Evolutionary conservation across 1,140 invertebrate species (phyloP), one percentile per base, ranked within the genome.

Genomic region (Gryon sp.): DNA sequence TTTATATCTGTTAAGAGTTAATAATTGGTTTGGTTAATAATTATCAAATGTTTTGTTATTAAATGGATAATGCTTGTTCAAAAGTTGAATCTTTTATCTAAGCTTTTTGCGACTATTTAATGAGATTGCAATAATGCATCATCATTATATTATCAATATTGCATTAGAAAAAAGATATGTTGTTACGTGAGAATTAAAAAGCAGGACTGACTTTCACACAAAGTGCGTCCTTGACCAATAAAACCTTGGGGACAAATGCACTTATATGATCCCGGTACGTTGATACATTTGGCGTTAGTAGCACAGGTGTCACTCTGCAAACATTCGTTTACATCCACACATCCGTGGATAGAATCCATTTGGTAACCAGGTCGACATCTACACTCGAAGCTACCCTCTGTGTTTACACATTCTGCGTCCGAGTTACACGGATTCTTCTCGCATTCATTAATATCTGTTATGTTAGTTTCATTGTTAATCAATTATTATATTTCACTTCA

Each of bases 181-280:
- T 19, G 18, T 55, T 41, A 32, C 24, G 30, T 52, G 20, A 53
- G 12, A 40, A 43, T 59, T 65, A 63, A 36, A 48, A 65, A 62
- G 41, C 63, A 62, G 76, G 89, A 93, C 92, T 95, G 92, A 95
- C 95, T 96, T 90, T 95, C 92, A 89, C 93, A 94, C 82, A 92
- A 90, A 15, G 90, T 90, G 76, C 91, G 88, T 66, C 92, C 92
- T 84, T 93, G 91, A 65, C 92, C 92, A 30, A 91, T 88, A 87
- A 92, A 95, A 70, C 94, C 94, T 75, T 90, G 86, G n/a, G 91
- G 92, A 89, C 94, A 96, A 76, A 91, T 87, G 88, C 94, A 95
- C 77, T 92, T 90, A 87, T 91, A 94, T 69, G 93, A 93, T 63
- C 94, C 94, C 78, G 91, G 91, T 59, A 91, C 90, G 89, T 95